These are phyloP conservation scores for Bombycilla garrulus DNA, from an alignment of 2,113 vertebrate species.

Conservation along the genomic window DNA sequence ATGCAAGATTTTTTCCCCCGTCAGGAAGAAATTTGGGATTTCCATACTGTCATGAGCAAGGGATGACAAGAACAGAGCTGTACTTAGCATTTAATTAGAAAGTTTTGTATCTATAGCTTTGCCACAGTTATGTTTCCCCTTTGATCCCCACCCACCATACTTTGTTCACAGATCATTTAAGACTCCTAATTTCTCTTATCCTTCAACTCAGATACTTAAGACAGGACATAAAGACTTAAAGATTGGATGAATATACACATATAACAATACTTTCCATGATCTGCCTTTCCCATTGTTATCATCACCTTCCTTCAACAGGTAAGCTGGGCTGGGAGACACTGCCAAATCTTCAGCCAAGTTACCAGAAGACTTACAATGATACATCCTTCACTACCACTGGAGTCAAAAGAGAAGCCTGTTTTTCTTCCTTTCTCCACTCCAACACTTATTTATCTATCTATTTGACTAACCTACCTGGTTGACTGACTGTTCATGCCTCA, in stretches of 20 bases:
- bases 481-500: neutral
- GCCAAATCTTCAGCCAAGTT: neutral
- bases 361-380: neutral
- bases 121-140: neutral
- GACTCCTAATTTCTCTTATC: neutral
- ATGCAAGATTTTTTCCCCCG: neutral
- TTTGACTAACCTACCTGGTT: neutral
- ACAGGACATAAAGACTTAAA: neutral
- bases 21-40: neutral
- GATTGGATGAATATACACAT: neutral
- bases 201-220: neutral
- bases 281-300: neutral
- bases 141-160: neutral
- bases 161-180: neutral
- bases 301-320: neutral
- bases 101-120: neutral
- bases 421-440: neutral
- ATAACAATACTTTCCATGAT: neutral
- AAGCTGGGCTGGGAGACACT: neutral
- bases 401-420: neutral
- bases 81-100: neutral
- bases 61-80: neutral
- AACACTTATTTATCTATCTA: neutral
- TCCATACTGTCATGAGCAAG: neutral
- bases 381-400: neutral